Percentiles rank a stretch among this genome's conserved stretches.
These are phyloP conservation scores for Rhagoletis zephyria DNA, from an alignment of 1,140 invertebrate species.

Conservation along the genomic window DNA sequence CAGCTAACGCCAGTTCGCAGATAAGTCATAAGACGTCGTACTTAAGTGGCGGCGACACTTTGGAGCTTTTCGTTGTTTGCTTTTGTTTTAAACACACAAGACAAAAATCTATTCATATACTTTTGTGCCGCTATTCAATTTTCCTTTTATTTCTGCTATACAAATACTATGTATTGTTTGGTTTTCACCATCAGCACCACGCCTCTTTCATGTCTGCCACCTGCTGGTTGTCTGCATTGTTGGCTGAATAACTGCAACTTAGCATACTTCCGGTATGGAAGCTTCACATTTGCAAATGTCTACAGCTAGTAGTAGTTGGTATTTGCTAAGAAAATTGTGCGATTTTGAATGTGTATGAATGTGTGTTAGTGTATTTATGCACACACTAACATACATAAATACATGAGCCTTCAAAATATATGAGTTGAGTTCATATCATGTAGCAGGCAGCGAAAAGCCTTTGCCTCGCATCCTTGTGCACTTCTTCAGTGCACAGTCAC, in stretches of 20 bases:
- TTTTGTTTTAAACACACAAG: not conserved
- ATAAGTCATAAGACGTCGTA: conserved; percentile 42
- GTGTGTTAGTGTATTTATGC: not conserved
- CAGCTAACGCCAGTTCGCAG: not conserved
- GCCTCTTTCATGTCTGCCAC: conserved; percentile 44
- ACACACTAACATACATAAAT: too few relatives aligned
- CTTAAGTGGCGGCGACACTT: conserved; percentile 37
- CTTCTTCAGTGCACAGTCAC: not conserved
- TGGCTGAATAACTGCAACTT: conserved; percentile 36
- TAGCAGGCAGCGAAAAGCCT: not conserved
- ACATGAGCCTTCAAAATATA: not conserved
- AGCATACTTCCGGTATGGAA: conserved; percentile 43
- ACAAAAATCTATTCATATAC: not conserved
- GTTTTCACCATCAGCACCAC: not conserved
- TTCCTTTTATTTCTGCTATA: conserved; percentile 6
- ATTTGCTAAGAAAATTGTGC: not conserved
- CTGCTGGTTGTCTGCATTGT: conserved; percentile 25
- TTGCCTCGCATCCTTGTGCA: not conserved
- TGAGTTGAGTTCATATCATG: not conserved
- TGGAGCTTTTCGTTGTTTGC: conserved; percentile 7
- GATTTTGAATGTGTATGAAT: not conserved
- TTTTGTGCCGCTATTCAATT: not conserved
- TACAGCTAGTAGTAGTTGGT: not conserved
- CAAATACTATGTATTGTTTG: not conserved
- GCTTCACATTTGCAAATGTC: conserved; percentile 35